phyloP scores from a whole-genome alignment of 2,113 vertebrate genomes.

The Atractosteus spatula region DNA sequence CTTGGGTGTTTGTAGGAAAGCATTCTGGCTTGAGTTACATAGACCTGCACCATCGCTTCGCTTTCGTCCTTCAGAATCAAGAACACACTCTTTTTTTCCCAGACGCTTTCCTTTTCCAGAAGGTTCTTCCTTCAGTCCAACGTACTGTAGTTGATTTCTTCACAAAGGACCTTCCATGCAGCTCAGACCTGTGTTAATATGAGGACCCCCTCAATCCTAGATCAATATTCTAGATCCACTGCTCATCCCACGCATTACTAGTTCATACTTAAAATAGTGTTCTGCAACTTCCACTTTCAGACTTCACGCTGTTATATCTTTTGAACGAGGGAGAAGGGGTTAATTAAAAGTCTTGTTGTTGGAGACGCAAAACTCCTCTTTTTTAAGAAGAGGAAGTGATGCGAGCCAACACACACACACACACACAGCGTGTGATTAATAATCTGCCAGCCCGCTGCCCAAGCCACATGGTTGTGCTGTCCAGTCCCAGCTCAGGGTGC shows the following conservation, averaged over 20 bases:
- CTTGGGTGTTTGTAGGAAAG: too few relatives aligned
- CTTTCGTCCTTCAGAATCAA: neutral
- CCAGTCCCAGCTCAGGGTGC: neutral
- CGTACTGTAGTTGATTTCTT: too few relatives aligned
- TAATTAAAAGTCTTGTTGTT: neutral
- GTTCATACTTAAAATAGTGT: too few relatives aligned
- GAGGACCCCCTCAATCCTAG: too few relatives aligned
- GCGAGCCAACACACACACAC: conserved; percentile 4
- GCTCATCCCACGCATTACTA: too few relatives aligned
- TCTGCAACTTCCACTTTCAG: neutral
- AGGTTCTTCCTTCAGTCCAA: too few relatives aligned
- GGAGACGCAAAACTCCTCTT: neutral
- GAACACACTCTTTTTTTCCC: too few relatives aligned
- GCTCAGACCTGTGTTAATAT: too few relatives aligned
- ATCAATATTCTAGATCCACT: too few relatives aligned
- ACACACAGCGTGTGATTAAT: conserved; percentile 1
- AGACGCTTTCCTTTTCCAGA: too few relatives aligned
- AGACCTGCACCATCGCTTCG: neutral
- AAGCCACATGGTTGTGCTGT: neutral
- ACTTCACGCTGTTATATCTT: neutral
- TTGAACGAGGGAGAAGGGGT: neutral
- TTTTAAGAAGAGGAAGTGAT: neutral
- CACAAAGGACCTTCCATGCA: too few relatives aligned
- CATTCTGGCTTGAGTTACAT: too few relatives aligned
- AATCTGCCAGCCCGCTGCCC: neutral